These are phyloP conservation scores for Torymus texanus DNA, from an alignment of 2,888 invertebrate genomes.

Conservation along the genomic window DNA sequence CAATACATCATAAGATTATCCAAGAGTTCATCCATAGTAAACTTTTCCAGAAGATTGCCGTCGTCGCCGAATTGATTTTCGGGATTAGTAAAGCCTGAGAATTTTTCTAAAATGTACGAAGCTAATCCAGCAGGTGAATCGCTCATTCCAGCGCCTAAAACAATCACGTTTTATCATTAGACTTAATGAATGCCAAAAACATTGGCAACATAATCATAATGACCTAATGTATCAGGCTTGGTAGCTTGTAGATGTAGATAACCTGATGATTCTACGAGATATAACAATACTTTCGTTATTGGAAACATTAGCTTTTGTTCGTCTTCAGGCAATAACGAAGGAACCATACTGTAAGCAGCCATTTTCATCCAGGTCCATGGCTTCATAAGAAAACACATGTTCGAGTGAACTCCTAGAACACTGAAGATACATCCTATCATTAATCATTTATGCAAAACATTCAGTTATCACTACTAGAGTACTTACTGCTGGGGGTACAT, in stretches of 20 bases:
- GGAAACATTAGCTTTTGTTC: neutral
- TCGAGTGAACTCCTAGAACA: constrained; percentile 13
- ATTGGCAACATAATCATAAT: no score
- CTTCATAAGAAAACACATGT: neutral
- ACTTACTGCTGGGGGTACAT: constrained; percentile 76
- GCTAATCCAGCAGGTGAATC: constrained; percentile 91
- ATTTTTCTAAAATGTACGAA: constrained; percentile 93
- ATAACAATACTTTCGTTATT: neutral
- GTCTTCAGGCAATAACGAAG: neutral
- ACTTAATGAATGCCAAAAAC: no score
- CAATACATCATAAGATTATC: constrained; percentile 91
- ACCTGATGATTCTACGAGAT: neutral
- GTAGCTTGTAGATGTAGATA: constrained; percentile 7
- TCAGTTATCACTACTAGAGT: neutral
- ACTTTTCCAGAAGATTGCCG: constrained; percentile 81
- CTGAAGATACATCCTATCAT: neutral
- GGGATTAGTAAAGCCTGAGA: constrained; percentile 83
- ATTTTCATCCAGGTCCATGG: neutral
- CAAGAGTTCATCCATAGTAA: constrained; percentile 82
- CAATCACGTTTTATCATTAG: no score
- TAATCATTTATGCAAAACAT: no score
- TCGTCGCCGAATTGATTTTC: constrained; percentile 77
- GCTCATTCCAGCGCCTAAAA: constrained; percentile 1
- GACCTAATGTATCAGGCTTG: neutral
- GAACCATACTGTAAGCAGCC: neutral